These are phyloP conservation scores for Caenorhabditis remanei DNA, from an alignment of 1,140 invertebrate genomes.

Conservation along the genomic window DNA sequence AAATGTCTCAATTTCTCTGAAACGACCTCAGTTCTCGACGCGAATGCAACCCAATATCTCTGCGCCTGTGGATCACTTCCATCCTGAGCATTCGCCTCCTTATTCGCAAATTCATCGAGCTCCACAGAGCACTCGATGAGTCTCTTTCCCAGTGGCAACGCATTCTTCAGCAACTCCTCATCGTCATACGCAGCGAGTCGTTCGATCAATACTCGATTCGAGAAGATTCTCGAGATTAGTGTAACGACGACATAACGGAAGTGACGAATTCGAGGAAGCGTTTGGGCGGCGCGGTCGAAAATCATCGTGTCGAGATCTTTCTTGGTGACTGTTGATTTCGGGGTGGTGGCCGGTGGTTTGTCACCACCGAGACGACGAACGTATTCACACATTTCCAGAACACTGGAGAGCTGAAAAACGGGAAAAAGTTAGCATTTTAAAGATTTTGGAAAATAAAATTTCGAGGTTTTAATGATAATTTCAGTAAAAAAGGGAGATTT, in stretches of 20 bases:
- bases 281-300: slow-evolving; percentile 52
- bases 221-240: slow-evolving; percentile 58
- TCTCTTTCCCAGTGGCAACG: slow-evolving; percentile 58
- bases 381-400: slow-evolving; percentile 49
- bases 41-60: slow-evolving; percentile 66
- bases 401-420: slow-evolving; percentile 31
- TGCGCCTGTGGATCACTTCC: slow-evolving; percentile 46
- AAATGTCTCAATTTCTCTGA: slow-evolving; percentile 64
- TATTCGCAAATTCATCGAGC: slow-evolving; percentile 61
- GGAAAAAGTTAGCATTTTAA: background rate
- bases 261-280: slow-evolving; percentile 59
- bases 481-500: no score
- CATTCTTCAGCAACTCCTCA: slow-evolving; percentile 53
- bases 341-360: background rate
- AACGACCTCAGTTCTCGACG: slow-evolving; percentile 51
- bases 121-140: slow-evolving; percentile 63
- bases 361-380: slow-evolving; percentile 57
- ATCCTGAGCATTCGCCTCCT: slow-evolving; percentile 46
- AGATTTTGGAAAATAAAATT: background rate
- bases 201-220: slow-evolving; percentile 14
- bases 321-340: background rate
- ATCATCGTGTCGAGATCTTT: slow-evolving; percentile 29
- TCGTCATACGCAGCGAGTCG: slow-evolving; percentile 52
- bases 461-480: no score
- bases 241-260: slow-evolving; percentile 66